Evolutionary conservation across 2,797 vertebrate species (phyloP), one percentile per base, ranked within the genome.

Genomic region (Scleropages formosus): DNA sequence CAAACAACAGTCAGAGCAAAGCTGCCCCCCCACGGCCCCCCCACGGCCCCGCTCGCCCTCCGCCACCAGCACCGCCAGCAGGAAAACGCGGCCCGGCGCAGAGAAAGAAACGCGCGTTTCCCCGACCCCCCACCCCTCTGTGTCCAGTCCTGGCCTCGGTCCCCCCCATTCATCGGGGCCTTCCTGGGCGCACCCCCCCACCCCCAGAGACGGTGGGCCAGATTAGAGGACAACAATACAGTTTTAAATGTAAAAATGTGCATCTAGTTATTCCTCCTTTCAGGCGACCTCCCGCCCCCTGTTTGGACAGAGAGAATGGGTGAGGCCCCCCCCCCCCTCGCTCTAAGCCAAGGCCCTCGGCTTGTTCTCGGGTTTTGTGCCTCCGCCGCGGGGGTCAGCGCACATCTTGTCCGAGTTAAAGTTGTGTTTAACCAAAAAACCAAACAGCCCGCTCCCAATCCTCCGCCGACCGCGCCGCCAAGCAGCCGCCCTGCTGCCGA

Each of bases 201-300:
- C 89, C 88, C n/a, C 92, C 95, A 96, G 94, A 92, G 95, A 97
- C 95, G 95, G 95, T 98, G 96, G 95, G 94, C 94, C 95, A 96
- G 96, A 97, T 98, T 98, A 98, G 91, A 91, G 90, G 77, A 83
- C 94, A 95, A 98, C 95, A 98, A 97, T 96, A 92, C 93, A 94
- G 94, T 96, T 96, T 94, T 95, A 95, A 95, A 95, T 93, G 94
- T 96, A 93, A 96, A 92, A 97, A 94, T 96, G 94, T 96, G 96
- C 95, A 94, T 96, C 94, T 95, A 90, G 85, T 90, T 89, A 88
- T 93, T 94, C 92, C 90, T 87, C 85, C 79, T 80, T 61, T 56
- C 15, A 22, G 79, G 84, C 68, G 7, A 10, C 44, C 7, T 26
- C 13, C 31, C 4, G 1, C 4, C 22, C 7, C 18, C 24, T 26